Evolutionary conservation across 2,797 vertebrate species (phyloP), one percentile per base, ranked within the genome.

Genomic region (Siniperca scherzeri): DNA sequence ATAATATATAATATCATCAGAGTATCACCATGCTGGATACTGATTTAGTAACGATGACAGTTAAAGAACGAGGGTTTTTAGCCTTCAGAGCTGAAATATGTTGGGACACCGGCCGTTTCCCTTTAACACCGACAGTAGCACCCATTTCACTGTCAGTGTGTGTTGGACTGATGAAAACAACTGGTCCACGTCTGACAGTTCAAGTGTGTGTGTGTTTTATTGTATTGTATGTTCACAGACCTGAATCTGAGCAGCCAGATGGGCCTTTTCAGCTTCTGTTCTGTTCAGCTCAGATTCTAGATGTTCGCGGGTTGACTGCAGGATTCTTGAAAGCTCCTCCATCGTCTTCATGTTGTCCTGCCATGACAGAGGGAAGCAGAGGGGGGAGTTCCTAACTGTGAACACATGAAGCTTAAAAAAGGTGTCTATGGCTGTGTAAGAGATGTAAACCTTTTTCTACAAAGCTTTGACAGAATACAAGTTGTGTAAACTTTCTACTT

Each of bases 271-370:
- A 0, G 93, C 95, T 70, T 98, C 97, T 1, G 95, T 94, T 85
- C 85, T 93, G 40, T 90, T 92, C 74, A 98, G 88, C 88, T 99
- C 97, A 0, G 91, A 93, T 84, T 98, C 96, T 78, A 98, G 91
- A 70, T 95, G 96, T 22, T 89, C 92, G 25, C 94, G 94, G 77
- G 97, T 95, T 0, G 94, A 86, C 85, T 97, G 97, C 90, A 98
- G 91, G 21, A 97, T 92, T 67, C 95, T 97, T 0, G 97, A 96
- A 7, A 97, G 94, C 40, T 97, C 97, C 0, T 89, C 86, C 0
- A 95, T 95, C 0, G 96, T 94, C 90, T 93, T 97, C 1, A 92
- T 87, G 74, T 96, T 95, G 46, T 97, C 96, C 97, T 99, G 92
- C 30, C 2, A 3, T 0, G 27, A 57, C 17, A 21, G 59, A 77